phyloP scores from a whole-genome alignment of 92 coral and sea anemone genomes.

The Porites lobata region DNA sequence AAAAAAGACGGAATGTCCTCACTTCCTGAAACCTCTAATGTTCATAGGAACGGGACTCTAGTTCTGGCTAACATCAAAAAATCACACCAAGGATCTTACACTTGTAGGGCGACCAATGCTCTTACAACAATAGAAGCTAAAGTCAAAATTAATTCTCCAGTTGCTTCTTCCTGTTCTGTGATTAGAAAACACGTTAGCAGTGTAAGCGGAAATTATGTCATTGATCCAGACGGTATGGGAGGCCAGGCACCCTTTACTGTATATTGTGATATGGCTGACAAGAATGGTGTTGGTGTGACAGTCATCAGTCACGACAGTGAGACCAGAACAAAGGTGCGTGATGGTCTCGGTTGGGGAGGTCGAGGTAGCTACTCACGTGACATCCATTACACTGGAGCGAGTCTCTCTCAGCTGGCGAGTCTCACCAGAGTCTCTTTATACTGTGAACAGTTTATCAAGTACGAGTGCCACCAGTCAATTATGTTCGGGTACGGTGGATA shows the following conservation, averaged over 20 bases:
- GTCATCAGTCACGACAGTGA: no score
- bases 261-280: no score
- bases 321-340: no score
- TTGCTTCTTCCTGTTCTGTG: not conserved
- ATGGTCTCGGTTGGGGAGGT: no score
- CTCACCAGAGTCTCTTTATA: conserved; percentile 52
- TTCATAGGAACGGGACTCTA: not conserved
- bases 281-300: no score
- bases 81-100: not conserved
- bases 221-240: no score
- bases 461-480: conserved; percentile 31
- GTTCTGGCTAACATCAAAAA: not conserved
- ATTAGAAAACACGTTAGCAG: no score
- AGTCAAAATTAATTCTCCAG: not conserved
- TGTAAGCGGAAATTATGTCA: no score
- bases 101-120: not conserved
- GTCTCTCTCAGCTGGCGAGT: conserved; percentile 58
- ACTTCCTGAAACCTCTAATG: not conserved
- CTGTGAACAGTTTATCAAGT: conserved; percentile 71
- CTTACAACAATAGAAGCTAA: not conserved
- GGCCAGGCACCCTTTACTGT: no score
- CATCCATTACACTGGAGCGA: conserved; percentile 52
- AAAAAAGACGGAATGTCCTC: not conserved
- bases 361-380: conserved; percentile 31
- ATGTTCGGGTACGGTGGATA: no score